A percentile compares a stretch with the other conserved stretches of the same genome.
These are phyloP conservation scores for Dolichoris vasculosae DNA, from an alignment of 1,140 invertebrate genomes.

Conservation along the genomic window DNA sequence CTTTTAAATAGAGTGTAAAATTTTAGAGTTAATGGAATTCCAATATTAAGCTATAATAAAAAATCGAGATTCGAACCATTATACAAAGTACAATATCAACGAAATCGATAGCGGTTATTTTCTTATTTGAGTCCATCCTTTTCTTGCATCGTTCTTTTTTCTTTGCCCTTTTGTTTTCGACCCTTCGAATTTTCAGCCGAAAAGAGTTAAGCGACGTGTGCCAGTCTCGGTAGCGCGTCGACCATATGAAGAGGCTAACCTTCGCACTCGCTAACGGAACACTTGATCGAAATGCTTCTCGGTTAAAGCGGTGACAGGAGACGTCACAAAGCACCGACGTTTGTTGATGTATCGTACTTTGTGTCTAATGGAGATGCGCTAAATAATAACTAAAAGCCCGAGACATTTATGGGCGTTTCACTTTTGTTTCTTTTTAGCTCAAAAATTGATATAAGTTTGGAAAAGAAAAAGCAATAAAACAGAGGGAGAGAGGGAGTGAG, in stretches of 20 bases:
- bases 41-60: too few relatives aligned
- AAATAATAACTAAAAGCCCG: constrained; percentile 28
- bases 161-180: not conserved
- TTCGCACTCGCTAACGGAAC: constrained; percentile 62
- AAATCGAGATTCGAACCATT: too few relatives aligned
- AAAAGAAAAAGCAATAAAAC: not conserved
- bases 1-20: too few relatives aligned
- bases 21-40: too few relatives aligned
- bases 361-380: constrained; percentile 56
- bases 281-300: constrained; percentile 72
- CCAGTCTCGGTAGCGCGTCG: constrained; percentile 44
- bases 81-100: too few relatives aligned
- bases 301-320: constrained; percentile 70
- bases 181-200: not conserved
- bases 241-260: constrained; percentile 62
- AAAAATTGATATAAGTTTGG: not conserved
- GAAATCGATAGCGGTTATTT: not conserved
- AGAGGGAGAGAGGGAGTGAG: not conserved
- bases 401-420: not conserved
- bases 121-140: not conserved
- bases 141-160: not conserved
- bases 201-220: not conserved
- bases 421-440: not conserved
- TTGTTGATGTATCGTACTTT: constrained; percentile 69
- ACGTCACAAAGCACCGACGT: constrained; percentile 65